Evolutionary conservation across 2,888 invertebrate genomes (phyloP), one percentile per base, ranked within the genome.

Genomic region (Tubulanus polymorphus): DNA sequence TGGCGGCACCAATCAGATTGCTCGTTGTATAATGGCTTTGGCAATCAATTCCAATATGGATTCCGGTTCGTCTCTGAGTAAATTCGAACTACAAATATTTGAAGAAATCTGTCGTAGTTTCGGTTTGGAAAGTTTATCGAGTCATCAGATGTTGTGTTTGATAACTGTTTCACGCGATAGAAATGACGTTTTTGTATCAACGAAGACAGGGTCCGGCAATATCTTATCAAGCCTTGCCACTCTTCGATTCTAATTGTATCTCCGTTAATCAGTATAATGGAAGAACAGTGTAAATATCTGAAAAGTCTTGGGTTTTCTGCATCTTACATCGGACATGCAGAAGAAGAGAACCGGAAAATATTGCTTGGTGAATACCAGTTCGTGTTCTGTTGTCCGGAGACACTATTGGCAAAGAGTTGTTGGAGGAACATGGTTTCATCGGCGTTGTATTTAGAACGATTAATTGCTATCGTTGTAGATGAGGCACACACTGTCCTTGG

Each of bases 401-500:
- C 6, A 12, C 30, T 59, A 5, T 28, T 59, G 10, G 56, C 45
- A 3, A 51, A 53, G 15, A 20, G 8, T 2, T 53, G 41, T 28
- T 59, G 55, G 59, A 10, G 54, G 18, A 45, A 56, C 26, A 37
- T 56, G 28, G 5, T 51, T 27, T 49, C 49, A 23, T 49, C 55
- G 12, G n/a, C 12, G 3, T 10, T 37, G 1, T 55, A 55, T 41
- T 32, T 51, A 27, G 27, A 53, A 25, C 49, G 41, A 12, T 23
- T 59, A 26, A 46, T 25, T 23, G 25, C 48, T 23, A 29, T 59
- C 6, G 59, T 53, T 45, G 51, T 59, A 3, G 59, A 59, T 28
- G 56, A 59, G 26, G 59, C 59, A 6, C 56, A 59, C 27, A 56
- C 56, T 3, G 53, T 59, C 12, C 27, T 56, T 23, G 51, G 53